Evolutionary conservation across 2,888 invertebrate genomes (phyloP).

Genomic region (Melanostoma scalare): DNA sequence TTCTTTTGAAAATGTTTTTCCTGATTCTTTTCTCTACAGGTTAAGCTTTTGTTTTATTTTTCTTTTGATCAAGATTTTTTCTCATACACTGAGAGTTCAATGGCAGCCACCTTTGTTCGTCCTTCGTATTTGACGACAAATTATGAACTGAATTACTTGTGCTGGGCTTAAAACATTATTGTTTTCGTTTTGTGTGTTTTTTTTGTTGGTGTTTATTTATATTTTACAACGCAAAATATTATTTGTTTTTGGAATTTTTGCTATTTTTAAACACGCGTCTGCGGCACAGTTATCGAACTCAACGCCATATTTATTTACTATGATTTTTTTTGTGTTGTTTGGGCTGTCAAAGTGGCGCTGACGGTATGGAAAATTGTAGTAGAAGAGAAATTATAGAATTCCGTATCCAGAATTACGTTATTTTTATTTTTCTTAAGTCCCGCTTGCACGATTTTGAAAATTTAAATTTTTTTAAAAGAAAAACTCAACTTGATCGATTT

Average conservation of each 20-base stretch:
- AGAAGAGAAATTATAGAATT: conserved; percentile 39
- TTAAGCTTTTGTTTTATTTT: neutral
- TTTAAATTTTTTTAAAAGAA: too few species aligned
- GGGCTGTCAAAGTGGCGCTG: conserved; percentile 39
- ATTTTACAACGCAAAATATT: conserved; percentile 37
- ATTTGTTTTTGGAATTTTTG: conserved; percentile 27
- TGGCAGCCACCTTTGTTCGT: conserved; percentile 55
- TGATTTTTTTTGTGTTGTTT: conserved; percentile 33
- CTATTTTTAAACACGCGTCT: conserved; percentile 64
- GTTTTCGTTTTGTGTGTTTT: conserved; percentile 18
- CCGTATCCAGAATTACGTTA: neutral
- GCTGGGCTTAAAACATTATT: conserved; percentile 24
- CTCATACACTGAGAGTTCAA: neutral
- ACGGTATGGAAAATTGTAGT: conserved; percentile 42
- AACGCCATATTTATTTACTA: conserved; percentile 70
- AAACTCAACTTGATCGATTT: too few species aligned
- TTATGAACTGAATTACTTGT: conserved; percentile 19
- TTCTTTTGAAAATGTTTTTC: conserved; percentile 20
- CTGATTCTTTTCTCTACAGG: neutral
- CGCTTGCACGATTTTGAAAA: too few species aligned
- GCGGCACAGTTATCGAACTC: conserved; percentile 47
- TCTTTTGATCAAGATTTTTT: conserved; percentile 2
- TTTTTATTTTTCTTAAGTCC: neutral
- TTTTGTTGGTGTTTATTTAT: conserved; percentile 30
- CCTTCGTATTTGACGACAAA: conserved; percentile 41